These are phyloP conservation scores for Amorpha juglandis DNA, from an alignment of 2,888 invertebrate species.

Conservation along the genomic window DNA sequence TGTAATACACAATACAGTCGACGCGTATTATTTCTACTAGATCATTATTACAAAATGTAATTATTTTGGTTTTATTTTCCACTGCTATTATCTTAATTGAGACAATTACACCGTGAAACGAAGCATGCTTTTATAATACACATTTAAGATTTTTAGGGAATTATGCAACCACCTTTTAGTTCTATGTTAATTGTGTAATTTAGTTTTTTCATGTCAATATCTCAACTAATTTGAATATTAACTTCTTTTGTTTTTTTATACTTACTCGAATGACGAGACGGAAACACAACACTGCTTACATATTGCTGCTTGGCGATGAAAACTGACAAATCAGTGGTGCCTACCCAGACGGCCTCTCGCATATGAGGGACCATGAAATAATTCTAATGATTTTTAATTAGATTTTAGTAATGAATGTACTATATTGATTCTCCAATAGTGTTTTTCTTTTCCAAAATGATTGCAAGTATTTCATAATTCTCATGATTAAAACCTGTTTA, in stretches of 20 bases:
- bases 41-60: neutral
- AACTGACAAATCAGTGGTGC: too few species aligned
- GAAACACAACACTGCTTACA: too few species aligned
- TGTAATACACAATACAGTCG: neutral
- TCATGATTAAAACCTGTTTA: neutral
- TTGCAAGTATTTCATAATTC: too few species aligned
- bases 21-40: neutral
- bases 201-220: neutral
- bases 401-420: too few species aligned
- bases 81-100: conserved; percentile 6
- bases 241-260: neutral
- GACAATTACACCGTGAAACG: neutral
- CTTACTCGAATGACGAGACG: too few species aligned
- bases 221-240: neutral
- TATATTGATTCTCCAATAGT: neutral
- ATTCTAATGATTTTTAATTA: too few species aligned
- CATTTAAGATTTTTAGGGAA: neutral
- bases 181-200: neutral
- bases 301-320: too few species aligned
- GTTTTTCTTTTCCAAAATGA: neutral
- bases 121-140: neutral
- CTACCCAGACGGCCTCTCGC: too few species aligned
- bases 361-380: too few species aligned
- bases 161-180: neutral
- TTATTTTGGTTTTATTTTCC: too few species aligned